Percentiles rank a stretch among this genome's conserved stretches.
Evolutionary conservation across 2,888 invertebrate genomes (phyloP).

Genomic region (Pollenia labialis): DNA sequence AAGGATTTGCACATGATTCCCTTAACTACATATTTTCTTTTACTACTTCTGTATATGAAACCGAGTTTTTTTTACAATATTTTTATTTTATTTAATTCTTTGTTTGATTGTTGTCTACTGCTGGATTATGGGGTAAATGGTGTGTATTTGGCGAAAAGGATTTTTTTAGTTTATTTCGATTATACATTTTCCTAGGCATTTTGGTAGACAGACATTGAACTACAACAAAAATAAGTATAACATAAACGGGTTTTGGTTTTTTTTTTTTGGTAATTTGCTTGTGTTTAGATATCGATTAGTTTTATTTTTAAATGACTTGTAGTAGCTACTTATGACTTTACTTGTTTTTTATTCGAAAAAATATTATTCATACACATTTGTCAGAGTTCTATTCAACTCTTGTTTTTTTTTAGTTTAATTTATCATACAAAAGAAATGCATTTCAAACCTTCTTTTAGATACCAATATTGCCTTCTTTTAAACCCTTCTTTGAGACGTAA

Average conservation of each 20-base stretch:
- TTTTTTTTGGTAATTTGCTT: not conserved
- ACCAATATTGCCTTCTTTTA: too few relatives aligned
- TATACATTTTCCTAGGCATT: slow-evolving; percentile 41
- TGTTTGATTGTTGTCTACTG: slow-evolving; percentile 60
- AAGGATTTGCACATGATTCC: slow-evolving; percentile 69
- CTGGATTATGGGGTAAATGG: slow-evolving; percentile 55
- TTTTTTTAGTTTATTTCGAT: slow-evolving; percentile 40
- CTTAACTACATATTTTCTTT: slow-evolving; percentile 56
- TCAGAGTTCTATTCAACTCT: too few relatives aligned
- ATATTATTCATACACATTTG: too few relatives aligned
- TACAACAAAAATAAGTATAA: slow-evolving; percentile 42
- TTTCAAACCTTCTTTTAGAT: too few relatives aligned
- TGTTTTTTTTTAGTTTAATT: too few relatives aligned
- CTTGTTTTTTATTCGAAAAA: too few relatives aligned
- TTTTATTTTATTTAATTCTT: slow-evolving; percentile 45
- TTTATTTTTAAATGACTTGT: not conserved
- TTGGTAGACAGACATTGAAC: slow-evolving; percentile 61
- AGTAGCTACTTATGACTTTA: too few relatives aligned
- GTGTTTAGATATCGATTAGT: slow-evolving; percentile 11
- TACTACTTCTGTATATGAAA: slow-evolving; percentile 23
- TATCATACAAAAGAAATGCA: too few relatives aligned
- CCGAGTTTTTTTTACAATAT: slow-evolving; percentile 33
- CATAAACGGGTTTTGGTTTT: slow-evolving; percentile 5
- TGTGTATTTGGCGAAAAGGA: slow-evolving; percentile 40
- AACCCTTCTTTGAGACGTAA: too few relatives aligned